These are phyloP conservation scores for Dermochelys coriacea DNA, from an alignment of 2,797 vertebrate species.

Conservation along the genomic window DNA sequence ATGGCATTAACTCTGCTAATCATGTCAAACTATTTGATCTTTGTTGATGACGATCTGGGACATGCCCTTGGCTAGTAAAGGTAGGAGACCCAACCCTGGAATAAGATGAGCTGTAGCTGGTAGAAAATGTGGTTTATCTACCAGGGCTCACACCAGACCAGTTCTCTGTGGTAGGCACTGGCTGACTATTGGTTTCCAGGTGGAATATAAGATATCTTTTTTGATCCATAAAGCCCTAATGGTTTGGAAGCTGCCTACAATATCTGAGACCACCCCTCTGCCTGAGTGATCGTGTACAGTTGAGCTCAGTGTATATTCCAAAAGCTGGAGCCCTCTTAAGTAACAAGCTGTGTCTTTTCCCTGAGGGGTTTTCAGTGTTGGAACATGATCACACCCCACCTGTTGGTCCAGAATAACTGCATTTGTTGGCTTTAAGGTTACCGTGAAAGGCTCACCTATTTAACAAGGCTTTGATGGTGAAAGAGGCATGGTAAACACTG, in stretches of 20 bases:
- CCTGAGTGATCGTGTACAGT: not conserved
- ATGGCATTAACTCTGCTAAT: not conserved
- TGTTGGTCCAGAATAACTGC: not conserved
- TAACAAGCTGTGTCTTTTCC: not conserved
- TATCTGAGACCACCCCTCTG: not conserved
- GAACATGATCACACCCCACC: conserved; percentile 15
- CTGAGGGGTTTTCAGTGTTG: not conserved
- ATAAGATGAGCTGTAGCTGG: not conserved
- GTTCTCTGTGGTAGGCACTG: not conserved
- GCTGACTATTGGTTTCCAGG: not conserved
- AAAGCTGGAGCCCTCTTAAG: not conserved
- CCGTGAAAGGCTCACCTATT: conserved; percentile 51
- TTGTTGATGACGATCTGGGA: not conserved
- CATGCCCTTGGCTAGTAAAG: not conserved
- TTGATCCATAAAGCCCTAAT: not conserved
- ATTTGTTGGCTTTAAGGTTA: conserved; percentile 32
- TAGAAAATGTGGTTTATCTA: not conserved
- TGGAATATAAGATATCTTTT: not conserved
- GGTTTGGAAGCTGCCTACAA: not conserved
- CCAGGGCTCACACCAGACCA: fast-evolving
- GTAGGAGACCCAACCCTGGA: not conserved
- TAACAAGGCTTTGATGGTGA: conserved; percentile 39
- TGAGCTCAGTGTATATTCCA: not conserved
- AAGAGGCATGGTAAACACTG: conserved; percentile 5
- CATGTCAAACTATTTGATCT: not conserved